phyloP scores from a whole-genome alignment of 1,140 invertebrate genomes.

The Penaeus indicus region DNA sequence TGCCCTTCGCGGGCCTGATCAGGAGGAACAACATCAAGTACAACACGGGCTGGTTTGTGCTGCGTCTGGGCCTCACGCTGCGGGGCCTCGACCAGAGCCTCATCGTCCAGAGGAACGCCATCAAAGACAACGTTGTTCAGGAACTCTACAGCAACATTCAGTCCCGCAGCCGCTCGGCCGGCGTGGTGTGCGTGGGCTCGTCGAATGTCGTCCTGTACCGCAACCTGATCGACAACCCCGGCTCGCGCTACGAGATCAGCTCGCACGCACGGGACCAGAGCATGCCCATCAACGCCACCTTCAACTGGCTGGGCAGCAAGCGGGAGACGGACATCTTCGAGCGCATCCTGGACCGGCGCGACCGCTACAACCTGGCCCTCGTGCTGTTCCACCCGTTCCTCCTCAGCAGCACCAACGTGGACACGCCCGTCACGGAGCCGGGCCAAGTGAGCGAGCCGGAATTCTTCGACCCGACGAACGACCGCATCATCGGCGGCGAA shows the following conservation, averaged over 20 bases:
- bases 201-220: constrained; percentile 88
- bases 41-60: constrained; percentile 90
- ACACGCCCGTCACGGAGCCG: constrained; percentile 81
- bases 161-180: constrained; percentile 89
- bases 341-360: constrained; percentile 87
- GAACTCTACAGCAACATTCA: constrained; percentile 88
- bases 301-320: constrained; percentile 91
- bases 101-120: constrained; percentile 89
- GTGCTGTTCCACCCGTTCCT: constrained; percentile 89
- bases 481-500: constrained; percentile 90
- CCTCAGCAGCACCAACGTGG: constrained; percentile 85
- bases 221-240: constrained; percentile 93
- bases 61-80: constrained; percentile 87
- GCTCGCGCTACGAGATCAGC: constrained; percentile 93
- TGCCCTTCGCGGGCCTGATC: constrained; percentile 81
- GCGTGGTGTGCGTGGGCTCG: constrained; percentile 89
- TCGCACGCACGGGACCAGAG: constrained; percentile 95
- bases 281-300: constrained; percentile 91
- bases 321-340: constrained; percentile 83
- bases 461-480: constrained; percentile 79
- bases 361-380: constrained; percentile 91
- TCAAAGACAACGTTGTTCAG: constrained; percentile 87
- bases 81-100: constrained; percentile 79
- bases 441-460: constrained; percentile 82
- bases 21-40: constrained; percentile 90